phyloP scores from a whole-genome alignment of 1,140 invertebrate genomes.

The Dreissena rostriformis region DNA sequence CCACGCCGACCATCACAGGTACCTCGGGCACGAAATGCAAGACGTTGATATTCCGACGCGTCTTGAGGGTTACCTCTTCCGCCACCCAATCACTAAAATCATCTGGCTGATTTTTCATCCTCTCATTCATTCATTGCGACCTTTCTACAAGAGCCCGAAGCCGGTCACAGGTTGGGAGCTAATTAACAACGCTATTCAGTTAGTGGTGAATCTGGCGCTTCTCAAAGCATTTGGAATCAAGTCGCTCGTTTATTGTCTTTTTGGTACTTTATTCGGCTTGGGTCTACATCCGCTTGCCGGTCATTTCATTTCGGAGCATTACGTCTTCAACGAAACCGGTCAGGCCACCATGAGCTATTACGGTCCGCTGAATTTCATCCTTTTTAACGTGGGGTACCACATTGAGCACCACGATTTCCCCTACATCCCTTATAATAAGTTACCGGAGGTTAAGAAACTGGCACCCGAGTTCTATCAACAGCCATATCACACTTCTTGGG shows the following conservation, averaged over 20 bases:
- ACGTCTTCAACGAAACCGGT: conserved; percentile 97
- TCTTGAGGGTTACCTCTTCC: conserved; percentile 76
- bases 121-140: conserved; percentile 74
- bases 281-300: conserved; percentile 98
- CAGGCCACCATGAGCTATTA: conserved; percentile 99
- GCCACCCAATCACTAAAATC: conserved; percentile 77
- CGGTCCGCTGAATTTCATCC: conserved; percentile 96
- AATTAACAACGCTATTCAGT: conserved; percentile 92
- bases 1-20: conserved; percentile 80
- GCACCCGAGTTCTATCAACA: conserved; percentile 97
- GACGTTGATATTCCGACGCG: conserved; percentile 80
- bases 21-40: conserved; percentile 76
- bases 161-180: conserved; percentile 89
- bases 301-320: conserved; percentile 99
- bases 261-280: conserved; percentile 95
- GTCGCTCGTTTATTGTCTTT: conserved; percentile 91
- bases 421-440: conserved; percentile 76
- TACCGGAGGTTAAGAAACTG: conserved; percentile 87
- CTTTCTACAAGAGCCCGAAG: conserved; percentile 87
- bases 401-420: conserved; percentile 82
- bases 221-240: conserved; percentile 90
- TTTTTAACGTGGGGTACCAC: conserved; percentile 96
- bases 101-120: conserved; percentile 79
- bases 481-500: conserved; percentile 96
- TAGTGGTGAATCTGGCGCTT: conserved; percentile 91